Conservation (phyloP, 2,797 vertebrate genomes). For the Sciurus carolinensis region DNA sequence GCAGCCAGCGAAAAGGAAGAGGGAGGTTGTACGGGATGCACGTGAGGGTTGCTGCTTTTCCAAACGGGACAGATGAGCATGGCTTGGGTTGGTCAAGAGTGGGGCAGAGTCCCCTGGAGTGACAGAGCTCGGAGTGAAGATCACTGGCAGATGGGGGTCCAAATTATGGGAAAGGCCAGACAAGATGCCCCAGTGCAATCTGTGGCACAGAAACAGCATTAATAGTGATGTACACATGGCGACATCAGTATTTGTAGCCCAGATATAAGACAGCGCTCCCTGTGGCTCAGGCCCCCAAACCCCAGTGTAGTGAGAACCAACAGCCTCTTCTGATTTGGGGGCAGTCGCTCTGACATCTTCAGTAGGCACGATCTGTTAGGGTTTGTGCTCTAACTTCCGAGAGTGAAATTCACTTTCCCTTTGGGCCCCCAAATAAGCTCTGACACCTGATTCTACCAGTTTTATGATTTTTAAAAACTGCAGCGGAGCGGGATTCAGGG, state of each 20-base stretch:
- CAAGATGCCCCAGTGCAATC: not conserved
- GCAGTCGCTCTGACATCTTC: not conserved
- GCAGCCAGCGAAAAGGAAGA: not conserved
- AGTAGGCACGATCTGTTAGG: not conserved
- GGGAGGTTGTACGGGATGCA: not conserved
- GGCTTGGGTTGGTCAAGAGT: rapidly evolving
- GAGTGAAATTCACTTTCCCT: not conserved
- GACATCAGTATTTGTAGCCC: not conserved
- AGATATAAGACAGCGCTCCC: too few species aligned
- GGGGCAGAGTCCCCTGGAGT: not conserved
- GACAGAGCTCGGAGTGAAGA: not conserved
- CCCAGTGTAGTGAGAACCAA: not conserved
- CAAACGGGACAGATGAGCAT: not conserved
- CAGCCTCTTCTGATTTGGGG: not conserved
- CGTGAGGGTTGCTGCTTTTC: not conserved
- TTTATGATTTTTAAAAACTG: not conserved
- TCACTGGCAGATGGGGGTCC: not conserved
- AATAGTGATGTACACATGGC: not conserved
- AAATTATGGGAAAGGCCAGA: not conserved
- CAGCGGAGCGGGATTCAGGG: not conserved
- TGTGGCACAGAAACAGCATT: not conserved
- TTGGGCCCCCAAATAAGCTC: not conserved
- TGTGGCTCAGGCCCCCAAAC: not conserved
- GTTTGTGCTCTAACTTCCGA: not conserved
- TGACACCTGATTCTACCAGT: not conserved